Percentiles rank a stretch among this genome's conserved stretches.
Conservation (phyloP, 2,113 vertebrate genomes). For the Tragulus kanchil region DNA sequence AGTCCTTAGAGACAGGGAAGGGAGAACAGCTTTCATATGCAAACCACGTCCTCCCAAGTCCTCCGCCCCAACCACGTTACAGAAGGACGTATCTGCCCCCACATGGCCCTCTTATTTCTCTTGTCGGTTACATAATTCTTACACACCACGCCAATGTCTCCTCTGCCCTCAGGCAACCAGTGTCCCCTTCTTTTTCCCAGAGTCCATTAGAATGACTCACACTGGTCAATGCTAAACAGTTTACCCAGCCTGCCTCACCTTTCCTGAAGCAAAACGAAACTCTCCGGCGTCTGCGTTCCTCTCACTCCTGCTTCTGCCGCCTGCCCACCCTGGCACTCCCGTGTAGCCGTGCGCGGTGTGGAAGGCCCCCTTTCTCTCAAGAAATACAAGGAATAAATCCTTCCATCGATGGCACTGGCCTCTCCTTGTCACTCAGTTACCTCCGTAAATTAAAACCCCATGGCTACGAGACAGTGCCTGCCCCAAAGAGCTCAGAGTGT, state of each 20-base stretch:
- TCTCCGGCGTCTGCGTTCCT: no score
- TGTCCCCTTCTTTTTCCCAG: rapidly evolving
- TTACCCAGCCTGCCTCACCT: neutral
- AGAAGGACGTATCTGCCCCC: no score
- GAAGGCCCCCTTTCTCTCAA: neutral
- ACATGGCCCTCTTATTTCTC: no score
- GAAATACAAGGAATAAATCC: neutral
- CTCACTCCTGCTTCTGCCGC: neutral
- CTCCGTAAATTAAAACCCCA: neutral
- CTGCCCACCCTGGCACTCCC: neutral
- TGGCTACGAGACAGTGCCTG: no score
- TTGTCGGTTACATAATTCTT: no score
- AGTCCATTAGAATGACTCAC: neutral
- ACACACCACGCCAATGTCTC: no score
- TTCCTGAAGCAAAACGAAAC: rapidly evolving
- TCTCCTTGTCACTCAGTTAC: neutral
- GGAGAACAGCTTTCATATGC: no score
- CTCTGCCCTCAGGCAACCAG: neutral
- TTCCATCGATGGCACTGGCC: neutral
- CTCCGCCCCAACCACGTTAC: no score
- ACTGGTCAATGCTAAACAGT: neutral
- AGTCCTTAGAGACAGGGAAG: no score
- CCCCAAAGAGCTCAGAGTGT: neutral
- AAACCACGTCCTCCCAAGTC: no score
- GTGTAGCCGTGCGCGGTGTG: rapidly evolving